These are phyloP conservation scores for Corythoichthys haematopterus DNA, from an alignment of 2,113 vertebrate species.

Conservation along the genomic window DNA sequence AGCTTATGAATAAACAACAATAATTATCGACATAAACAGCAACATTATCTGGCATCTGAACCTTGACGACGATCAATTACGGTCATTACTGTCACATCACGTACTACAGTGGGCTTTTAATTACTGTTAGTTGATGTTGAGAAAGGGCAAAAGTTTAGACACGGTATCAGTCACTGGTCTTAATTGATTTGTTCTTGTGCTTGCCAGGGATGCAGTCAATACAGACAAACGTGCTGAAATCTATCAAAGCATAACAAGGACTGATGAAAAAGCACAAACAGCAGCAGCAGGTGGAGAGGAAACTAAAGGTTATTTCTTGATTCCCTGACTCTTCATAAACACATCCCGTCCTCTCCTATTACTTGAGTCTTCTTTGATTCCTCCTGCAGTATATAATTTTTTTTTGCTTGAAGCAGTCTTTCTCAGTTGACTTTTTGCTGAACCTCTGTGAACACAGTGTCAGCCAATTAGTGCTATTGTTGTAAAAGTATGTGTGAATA, in stretches of 20 bases:
- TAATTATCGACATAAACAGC: conserved; percentile 66
- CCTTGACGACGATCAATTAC: conserved; percentile 66
- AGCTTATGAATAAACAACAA: conserved; percentile 67
- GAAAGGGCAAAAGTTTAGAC: conserved; percentile 30
- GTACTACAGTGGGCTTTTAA: conserved; percentile 62
- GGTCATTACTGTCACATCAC: conserved; percentile 66
- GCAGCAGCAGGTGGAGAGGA: conserved; percentile 25
- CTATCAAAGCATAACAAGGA: conserved; percentile 43
- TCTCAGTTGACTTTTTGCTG: conserved; percentile 59
- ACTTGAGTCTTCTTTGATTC: conserved; percentile 29
- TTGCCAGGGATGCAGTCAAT: conserved; percentile 59
- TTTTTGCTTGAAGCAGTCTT: conserved; percentile 57
- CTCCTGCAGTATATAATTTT: conserved; percentile 26
- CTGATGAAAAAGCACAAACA: conserved; percentile 36
- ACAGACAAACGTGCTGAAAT: conserved; percentile 52
- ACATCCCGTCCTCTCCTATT: conserved; percentile 41
- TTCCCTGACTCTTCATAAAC: not conserved
- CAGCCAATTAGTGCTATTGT: conserved; percentile 30
- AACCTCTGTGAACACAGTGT: conserved; percentile 59
- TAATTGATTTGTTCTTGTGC: conserved; percentile 64
- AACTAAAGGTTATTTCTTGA: conserved; percentile 25
- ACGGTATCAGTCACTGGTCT: conserved; percentile 48
- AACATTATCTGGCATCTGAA: conserved; percentile 65
- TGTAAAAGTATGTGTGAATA: conserved; percentile 9
- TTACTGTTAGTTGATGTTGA: conserved; percentile 55